Conservation (phyloP, 2,888 invertebrate species). For the Laothoe populi region DNA sequence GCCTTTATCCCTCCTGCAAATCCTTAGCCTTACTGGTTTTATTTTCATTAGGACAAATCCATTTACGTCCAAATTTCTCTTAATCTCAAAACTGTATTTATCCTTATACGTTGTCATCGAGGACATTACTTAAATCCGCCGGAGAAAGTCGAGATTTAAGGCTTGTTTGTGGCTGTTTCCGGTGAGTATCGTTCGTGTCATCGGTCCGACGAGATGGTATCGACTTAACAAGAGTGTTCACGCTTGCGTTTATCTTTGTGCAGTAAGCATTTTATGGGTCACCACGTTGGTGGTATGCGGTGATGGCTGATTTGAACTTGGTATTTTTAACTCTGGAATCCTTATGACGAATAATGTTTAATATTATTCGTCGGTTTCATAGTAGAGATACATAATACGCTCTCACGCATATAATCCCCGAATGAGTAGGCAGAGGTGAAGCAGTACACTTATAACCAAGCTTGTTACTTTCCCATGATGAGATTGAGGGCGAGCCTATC, state of each 20-base stretch:
- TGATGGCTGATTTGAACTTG: not conserved
- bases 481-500: no score
- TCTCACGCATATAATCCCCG: no score
- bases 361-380: no score
- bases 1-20: no score
- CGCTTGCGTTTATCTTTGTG: slow-evolving; percentile 43
- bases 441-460: no score
- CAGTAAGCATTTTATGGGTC: not conserved
- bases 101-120: slow-evolving; percentile 56
- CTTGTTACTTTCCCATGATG: no score
- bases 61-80: slow-evolving; percentile 52
- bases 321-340: not conserved
- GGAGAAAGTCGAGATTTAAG: slow-evolving; percentile 64
- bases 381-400: no score
- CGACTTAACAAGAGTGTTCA: slow-evolving; percentile 47
- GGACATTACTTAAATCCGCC: slow-evolving; percentile 59
- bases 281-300: slow-evolving; percentile 14
- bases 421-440: no score
- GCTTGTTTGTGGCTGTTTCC: slow-evolving; percentile 42
- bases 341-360: no score
- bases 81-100: slow-evolving; percentile 48
- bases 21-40: not conserved
- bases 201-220: slow-evolving; percentile 50
- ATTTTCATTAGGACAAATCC: slow-evolving; percentile 23
- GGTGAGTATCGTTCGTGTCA: slow-evolving; percentile 46